Percentiles rank a stretch among this genome's conserved stretches.
phyloP scores from a whole-genome alignment of 1,140 invertebrate genomes.

The Eupeodes corollae region DNA sequence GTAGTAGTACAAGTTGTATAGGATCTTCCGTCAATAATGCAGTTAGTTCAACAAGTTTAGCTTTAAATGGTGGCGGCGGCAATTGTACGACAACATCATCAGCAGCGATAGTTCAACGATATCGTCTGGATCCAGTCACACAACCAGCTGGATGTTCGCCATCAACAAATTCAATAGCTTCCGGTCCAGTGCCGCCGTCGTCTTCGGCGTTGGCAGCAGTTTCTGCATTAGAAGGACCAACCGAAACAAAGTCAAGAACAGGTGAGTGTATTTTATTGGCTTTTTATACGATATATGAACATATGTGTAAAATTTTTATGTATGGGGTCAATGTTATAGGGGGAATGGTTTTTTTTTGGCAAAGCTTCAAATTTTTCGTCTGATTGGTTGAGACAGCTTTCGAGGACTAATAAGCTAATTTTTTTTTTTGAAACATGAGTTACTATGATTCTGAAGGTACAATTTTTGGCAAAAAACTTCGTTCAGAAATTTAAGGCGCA shows the following conservation, averaged over 20 bases:
- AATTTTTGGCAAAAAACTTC: too few species aligned
- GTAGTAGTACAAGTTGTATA: conserved; percentile 23
- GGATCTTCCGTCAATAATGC: conserved; percentile 23
- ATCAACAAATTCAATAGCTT: conserved; percentile 23
- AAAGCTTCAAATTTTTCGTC: too few species aligned
- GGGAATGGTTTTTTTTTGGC: too few species aligned
- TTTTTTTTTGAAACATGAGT: too few species aligned
- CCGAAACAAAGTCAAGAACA: conserved; percentile 15
- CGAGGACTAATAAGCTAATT: too few species aligned
- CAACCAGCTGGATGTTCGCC: conserved; percentile 29
- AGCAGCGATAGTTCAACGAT: conserved; percentile 15
- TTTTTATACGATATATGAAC: too few species aligned
- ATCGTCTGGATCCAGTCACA: conserved; percentile 23
- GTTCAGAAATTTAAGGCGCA: too few species aligned
- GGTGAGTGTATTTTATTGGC: conserved; percentile 13
- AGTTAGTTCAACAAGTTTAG: conserved; percentile 16
- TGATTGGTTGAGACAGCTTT: too few species aligned
- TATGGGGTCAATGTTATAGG: too few species aligned
- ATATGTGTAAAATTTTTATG: too few species aligned
- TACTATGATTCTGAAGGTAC: too few species aligned
- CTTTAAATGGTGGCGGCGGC: conserved; percentile 25
- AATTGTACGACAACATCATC: conserved; percentile 27
- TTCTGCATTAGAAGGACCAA: conserved; percentile 15
- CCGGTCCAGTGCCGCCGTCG: conserved; percentile 1
- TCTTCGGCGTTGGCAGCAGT: conserved; percentile 16